Base-by-base conservation (phyloP, 2,888 invertebrate species). In the Scotopteryx bipunctaria region DNA sequence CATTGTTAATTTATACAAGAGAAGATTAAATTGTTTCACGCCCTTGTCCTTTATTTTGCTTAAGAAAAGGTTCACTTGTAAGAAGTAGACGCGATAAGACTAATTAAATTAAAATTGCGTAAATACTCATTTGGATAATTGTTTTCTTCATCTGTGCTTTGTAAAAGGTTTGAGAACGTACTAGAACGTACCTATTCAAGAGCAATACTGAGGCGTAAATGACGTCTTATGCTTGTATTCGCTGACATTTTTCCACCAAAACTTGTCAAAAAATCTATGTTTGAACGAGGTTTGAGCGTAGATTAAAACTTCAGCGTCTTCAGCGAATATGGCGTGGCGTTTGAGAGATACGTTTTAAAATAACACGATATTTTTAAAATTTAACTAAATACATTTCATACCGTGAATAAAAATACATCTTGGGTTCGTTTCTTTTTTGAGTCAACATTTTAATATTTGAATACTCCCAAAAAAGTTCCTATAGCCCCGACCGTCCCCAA, bases 401-500 rank as follows among this genome's bases (percentile, higher is more conserved):
- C 2, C 19, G 17, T n/a, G n/a, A 14, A 19, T 27, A 35, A 48
- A 29, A 42, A 16, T 5, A 15, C 5, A 5, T 3, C 35, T 16
- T 45, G 16, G 23, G 11, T 29, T 21, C 16, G 16, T 37, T 13
- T 6, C 13, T 29, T 27, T 16, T 53, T 43, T 16, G 36, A 44
- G 17, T 40, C 13, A 38, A 33, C 29, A 35, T 21, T 38, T 41
- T 21, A 63, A 69, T 67, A 71, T 73, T 75, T 64, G 68, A 69
- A 74, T 73, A 71, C 57, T 71, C 66, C 71, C 76, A 80, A 85
- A 82, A 83, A 78, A 71, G n/a, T 67, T 57, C 52, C 62, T 67
- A 69, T 73, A 71, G 71, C 71, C 68, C 66, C 71, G 73, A 73
- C 70, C 73, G 70, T 70, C 67, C 64, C 76, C 74, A 81, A 86